Percentiles rank a stretch among this genome's conserved stretches.
These are phyloP conservation scores for Hetaerina americana DNA, from an alignment of 1,140 invertebrate genomes.

Conservation along the genomic window DNA sequence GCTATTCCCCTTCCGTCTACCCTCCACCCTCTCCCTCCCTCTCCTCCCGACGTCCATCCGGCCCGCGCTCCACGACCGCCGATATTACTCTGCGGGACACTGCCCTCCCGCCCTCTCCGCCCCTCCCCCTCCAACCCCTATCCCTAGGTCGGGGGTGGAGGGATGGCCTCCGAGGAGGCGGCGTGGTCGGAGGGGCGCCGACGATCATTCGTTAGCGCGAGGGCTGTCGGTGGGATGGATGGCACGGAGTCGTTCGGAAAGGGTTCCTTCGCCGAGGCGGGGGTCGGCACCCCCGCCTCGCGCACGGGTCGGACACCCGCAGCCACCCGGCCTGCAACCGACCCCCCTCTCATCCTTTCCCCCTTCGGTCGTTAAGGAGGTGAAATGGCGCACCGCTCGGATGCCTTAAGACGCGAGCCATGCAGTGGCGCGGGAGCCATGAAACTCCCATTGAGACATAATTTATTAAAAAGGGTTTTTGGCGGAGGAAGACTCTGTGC, in stretches of 20 bases:
- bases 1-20: background rate
- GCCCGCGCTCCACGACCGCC: background rate
- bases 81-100: background rate
- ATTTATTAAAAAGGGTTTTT: background rate
- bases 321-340: too few relatives aligned
- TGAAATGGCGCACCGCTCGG: too few relatives aligned
- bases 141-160: background rate
- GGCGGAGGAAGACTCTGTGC: background rate
- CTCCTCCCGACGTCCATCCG: background rate
- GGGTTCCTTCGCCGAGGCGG: too few relatives aligned
- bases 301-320: too few relatives aligned
- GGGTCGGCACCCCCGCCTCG: too few relatives aligned
- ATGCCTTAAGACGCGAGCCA: background rate
- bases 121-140: background rate
- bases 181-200: background rate
- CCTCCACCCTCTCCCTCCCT: background rate
- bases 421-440: background rate
- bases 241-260: too few relatives aligned
- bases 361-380: too few relatives aligned
- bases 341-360: too few relatives aligned
- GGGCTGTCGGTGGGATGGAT: too few relatives aligned
- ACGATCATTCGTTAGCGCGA: too few relatives aligned
- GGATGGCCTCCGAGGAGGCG: background rate
- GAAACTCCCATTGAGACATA: background rate
- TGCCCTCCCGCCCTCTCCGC: background rate